Evolutionary conservation across 1,140 invertebrate species (phyloP).

Genomic region (Neuroterus valhalla): DNA sequence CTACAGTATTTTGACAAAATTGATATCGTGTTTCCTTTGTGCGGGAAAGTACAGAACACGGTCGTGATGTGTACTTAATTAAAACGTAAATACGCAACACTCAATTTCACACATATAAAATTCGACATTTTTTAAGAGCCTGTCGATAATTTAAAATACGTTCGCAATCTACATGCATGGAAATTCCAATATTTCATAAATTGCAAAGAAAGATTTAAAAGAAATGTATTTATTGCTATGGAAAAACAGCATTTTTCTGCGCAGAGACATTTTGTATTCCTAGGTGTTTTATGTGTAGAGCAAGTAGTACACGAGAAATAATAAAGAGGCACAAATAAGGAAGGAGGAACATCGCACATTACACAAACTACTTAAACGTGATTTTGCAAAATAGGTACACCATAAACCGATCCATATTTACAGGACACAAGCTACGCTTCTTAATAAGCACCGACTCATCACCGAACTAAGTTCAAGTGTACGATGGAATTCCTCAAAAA

Average conservation of each 20-base stretch:
- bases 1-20: no score
- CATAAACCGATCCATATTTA: background rate
- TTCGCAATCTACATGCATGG: no score
- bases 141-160: no score
- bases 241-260: conserved; percentile 43
- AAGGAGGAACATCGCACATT: conserved; percentile 23
- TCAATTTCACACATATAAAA: no score
- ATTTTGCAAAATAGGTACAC: background rate
- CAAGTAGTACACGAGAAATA: background rate
- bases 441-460: background rate
- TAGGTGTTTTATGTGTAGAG: no score
- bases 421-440: conserved; percentile 13
- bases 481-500: background rate
- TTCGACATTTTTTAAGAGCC: no score
- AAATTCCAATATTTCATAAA: no score
- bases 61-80: no score
- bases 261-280: background rate
- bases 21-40: no score
- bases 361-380: conserved; percentile 18
- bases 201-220: conserved; percentile 43
- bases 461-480: background rate
- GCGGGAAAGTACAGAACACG: no score
- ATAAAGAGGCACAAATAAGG: background rate
- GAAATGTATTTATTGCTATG: conserved; percentile 57
- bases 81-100: no score